These are phyloP conservation scores for Steinernema feltiae DNA, from an alignment of 1,140 invertebrate species.

Conservation along the genomic window DNA sequence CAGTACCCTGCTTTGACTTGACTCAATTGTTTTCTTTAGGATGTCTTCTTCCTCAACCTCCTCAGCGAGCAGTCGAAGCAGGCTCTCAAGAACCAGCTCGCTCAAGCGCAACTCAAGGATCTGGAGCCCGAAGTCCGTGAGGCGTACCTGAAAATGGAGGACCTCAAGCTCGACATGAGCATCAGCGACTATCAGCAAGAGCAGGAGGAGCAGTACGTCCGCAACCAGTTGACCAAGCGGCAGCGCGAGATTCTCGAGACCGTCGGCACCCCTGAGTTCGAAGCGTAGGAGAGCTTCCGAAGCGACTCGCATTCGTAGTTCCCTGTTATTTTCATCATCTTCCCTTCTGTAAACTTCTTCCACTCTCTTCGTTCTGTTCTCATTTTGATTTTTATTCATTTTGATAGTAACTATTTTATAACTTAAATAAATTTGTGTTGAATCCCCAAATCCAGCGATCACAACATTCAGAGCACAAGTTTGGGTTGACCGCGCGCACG, in stretches of 20 bases:
- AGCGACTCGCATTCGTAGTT: neutral
- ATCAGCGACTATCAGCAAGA: neutral
- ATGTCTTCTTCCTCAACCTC: neutral
- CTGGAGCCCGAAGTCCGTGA: neutral
- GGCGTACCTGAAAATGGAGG: neutral
- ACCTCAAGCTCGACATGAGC: neutral
- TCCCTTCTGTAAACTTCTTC: constrained; percentile 10
- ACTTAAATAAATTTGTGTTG: neutral
- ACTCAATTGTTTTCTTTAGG: neutral
- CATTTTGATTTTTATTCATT: neutral
- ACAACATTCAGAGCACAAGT: no score
- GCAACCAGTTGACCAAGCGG: neutral
- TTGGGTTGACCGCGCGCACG: no score
- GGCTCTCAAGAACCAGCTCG: neutral
- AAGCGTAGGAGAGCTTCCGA: no score
- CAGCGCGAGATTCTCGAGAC: neutral
- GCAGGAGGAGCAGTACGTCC: neutral
- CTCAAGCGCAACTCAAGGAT: neutral
- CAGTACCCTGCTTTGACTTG: neutral
- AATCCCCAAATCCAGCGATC: no score
- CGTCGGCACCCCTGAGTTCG: neutral
- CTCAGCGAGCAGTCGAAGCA: neutral
- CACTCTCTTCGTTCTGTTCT: neutral
- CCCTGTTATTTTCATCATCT: neutral
- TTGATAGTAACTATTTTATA: neutral